Evolutionary conservation across 2,888 invertebrate species (phyloP).

Genomic region (Epinotia bilunana): DNA sequence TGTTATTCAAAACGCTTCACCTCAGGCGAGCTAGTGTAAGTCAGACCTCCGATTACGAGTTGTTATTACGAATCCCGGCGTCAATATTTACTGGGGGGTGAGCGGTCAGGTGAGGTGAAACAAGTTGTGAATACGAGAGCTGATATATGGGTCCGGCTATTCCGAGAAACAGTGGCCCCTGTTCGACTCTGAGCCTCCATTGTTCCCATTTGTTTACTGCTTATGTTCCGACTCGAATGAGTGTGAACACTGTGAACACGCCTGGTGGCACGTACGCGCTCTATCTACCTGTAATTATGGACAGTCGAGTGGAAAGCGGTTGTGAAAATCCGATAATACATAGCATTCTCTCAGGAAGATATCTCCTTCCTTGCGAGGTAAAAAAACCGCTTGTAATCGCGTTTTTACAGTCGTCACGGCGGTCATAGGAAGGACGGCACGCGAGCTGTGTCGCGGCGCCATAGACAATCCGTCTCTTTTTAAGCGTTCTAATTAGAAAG

Average conservation of each 20-base stretch:
- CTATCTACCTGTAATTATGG: slow-evolving; percentile 34
- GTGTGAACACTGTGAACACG: slow-evolving; percentile 58
- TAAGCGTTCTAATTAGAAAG: too few species aligned
- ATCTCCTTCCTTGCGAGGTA: slow-evolving; percentile 1
- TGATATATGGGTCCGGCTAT: slow-evolving; percentile 57
- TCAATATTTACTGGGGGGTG: not conserved
- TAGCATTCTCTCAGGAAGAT: not conserved
- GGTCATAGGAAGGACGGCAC: not conserved
- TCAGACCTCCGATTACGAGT: not conserved
- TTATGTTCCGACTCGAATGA: slow-evolving; percentile 21
- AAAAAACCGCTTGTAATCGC: not conserved
- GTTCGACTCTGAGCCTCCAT: slow-evolving; percentile 64
- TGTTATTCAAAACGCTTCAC: not conserved
- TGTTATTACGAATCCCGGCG: not conserved
- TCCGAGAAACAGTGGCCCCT: slow-evolving; percentile 76
- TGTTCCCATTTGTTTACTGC: slow-evolving; percentile 59
- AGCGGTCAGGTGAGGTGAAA: not conserved
- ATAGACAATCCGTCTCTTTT: too few species aligned
- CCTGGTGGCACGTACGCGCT: slow-evolving; percentile 63
- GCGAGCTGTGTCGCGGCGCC: not conserved
- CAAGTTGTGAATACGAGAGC: not conserved
- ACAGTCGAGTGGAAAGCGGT: slow-evolving; percentile 14
- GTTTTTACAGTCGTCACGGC: not conserved
- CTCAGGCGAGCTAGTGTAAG: not conserved
- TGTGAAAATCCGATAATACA: not conserved